phyloP scores from a whole-genome alignment of 1,140 invertebrate genomes.

The Globodera rostochiensis region DNA sequence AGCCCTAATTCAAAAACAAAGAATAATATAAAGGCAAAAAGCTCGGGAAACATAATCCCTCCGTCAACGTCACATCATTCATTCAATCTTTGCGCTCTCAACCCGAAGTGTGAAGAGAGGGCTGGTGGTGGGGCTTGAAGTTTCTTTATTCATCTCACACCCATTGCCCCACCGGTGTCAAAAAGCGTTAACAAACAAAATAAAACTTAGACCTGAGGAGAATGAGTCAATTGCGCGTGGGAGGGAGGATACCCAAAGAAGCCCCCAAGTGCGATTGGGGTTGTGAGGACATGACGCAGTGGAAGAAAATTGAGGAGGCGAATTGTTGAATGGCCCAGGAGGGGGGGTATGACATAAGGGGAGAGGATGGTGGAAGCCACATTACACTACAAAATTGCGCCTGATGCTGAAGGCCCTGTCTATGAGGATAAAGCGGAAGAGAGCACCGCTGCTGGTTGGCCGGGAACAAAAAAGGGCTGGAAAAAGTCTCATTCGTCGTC shows the following conservation, averaged over 20 bases:
- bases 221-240: background rate
- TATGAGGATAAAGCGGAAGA: constrained; percentile 8
- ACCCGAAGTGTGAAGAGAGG: background rate
- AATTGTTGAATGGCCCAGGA: background rate
- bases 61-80: background rate
- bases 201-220: background rate
- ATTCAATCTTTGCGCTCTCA: background rate
- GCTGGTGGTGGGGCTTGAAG: background rate
- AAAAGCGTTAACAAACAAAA: background rate
- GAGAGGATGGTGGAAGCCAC: background rate
- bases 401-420: constrained; percentile 24
- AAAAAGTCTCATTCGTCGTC: background rate
- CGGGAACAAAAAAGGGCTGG: background rate
- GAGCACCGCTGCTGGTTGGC: constrained; percentile 5
- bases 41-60: no score
- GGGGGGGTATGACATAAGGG: background rate
- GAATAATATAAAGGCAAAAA: no score
- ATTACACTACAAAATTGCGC: background rate
- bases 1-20: no score
- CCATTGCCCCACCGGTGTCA: no score
- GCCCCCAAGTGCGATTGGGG: background rate
- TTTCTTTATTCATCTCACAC: background rate
- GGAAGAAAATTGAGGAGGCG: background rate
- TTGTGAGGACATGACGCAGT: background rate
- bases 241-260: background rate